Evolutionary conservation across 2,888 invertebrate species (phyloP), one percentile per base, ranked within the genome.

Genomic region (Chydorus sphaericus): DNA sequence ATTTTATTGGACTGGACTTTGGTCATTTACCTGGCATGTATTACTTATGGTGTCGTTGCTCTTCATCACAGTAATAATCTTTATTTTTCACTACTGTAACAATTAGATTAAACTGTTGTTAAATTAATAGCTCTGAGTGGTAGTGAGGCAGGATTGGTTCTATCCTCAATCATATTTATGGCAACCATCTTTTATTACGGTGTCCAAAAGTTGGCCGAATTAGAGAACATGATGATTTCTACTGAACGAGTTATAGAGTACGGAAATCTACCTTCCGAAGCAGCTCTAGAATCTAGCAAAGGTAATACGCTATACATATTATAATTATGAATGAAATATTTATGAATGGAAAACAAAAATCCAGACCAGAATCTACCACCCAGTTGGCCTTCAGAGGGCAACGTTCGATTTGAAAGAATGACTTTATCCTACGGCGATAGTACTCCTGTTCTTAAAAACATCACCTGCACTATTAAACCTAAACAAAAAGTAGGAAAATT

Each of bases 1-100:
- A 86, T 92, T 65, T 88, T 88, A 79, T 72, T 97, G 64, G 97
- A 97, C 68, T 74, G 88, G 61, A 78, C 91, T 53, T 93, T 93
- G 66, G 80, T 88, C 0, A 61, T 85, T 7, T 96, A 92, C 70
- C 86, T 96, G 58, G 79, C 81, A 0, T 68, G 86, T 48, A 91
- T 94, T 1, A 87, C 92, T 0, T 74, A 89, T 63, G 87, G 86
- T 65, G 89, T 91, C 70, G 79, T 94, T 56, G 68, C 88, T 0
- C 73, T 83, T 52, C 76, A 78, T 31, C 74, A 62, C 36, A 65
- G 70, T 71, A 62, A 65, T 68, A 8, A 6, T 39, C 18, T 7
- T 16, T 7, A 18, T 16, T 10, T 10, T 48, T 48, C 20, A 4
- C 23, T 3, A n/a, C 18, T 5, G 29, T 7, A 2, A 2, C 20